Evolutionary conservation across 2,888 invertebrate genomes (phyloP), one percentile per base, ranked within the genome.

Genomic region (Lasioglossum morio): DNA sequence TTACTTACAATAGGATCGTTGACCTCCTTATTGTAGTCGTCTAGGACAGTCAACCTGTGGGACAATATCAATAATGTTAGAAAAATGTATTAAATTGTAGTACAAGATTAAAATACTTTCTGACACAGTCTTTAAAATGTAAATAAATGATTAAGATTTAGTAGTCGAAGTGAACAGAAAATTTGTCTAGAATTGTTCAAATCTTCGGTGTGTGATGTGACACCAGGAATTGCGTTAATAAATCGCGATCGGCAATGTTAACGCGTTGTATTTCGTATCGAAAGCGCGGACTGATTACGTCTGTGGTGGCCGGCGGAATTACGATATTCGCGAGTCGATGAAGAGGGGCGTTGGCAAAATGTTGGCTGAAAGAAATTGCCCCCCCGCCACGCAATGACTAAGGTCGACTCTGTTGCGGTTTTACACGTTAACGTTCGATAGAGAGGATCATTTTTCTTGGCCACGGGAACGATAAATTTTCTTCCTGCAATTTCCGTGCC

Each of bases 401-500:
- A 81, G 76, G 34, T 74, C 82, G 72, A 74, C 73, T 82, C 46
- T 40, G 69, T 23, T 84, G 84, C 72, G 84, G 84, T 84, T 84
- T 84, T 74, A 78, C 77, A 53, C 84, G 74, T 84, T 84, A 84
- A 82, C 83, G 83, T 82, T 84, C 60, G 70, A 48, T 48, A 69
- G 73, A n/a, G 57, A 27, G 48, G 74, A 72, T 78, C 70, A 82
- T 78, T 82, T 82, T 82, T 82, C 84, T 75, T 43, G 43, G 48
- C 48, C 30, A 23, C 40, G 46, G 27, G 53, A 27, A 73, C 84
- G 79, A 86, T 86, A 84, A 86, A 88, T 88, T 88, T 63, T 85
- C 87, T 53, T 30, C 60, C 30, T 57, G 87, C 87, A 87, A 88
- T 87, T 88, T 87, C 87, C 89, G 85, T 86, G 88, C 89, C 90